Conservation (phyloP, 92 coral and sea anemone species). For the Nematostella vectensis region DNA sequence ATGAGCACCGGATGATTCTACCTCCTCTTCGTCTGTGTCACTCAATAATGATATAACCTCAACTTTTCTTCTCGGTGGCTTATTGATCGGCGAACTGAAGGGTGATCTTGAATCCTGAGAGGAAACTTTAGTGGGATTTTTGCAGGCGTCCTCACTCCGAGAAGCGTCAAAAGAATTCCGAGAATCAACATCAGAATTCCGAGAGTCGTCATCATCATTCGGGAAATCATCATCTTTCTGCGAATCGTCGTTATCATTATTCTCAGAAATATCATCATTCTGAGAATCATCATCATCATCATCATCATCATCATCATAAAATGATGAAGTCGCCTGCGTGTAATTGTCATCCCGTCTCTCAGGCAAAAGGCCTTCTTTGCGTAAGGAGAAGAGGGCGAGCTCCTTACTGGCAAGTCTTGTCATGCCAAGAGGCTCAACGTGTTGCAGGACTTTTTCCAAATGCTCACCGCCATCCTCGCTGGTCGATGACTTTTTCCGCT, state of each 20-base stretch:
- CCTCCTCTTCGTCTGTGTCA: conserved; percentile 8
- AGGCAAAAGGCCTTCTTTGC: conserved; percentile 4
- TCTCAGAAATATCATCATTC: not conserved
- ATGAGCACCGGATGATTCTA: too few species aligned
- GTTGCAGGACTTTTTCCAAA: conserved; percentile 10
- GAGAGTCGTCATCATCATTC: not conserved
- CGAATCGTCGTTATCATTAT: not conserved
- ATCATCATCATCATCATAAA: too few species aligned
- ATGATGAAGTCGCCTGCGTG: too few species aligned
- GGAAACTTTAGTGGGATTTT: not conserved
- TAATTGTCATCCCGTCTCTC: too few species aligned
- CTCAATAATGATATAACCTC: conserved; percentile 14
- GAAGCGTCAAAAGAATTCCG: not conserved
- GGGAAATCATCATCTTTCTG: too few species aligned
- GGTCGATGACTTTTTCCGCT: too few species aligned
- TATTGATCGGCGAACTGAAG: not conserved
- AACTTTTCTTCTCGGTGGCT: not conserved
- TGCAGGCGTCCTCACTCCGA: not conserved
- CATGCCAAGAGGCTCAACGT: conserved; percentile 49
- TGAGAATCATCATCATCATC: not conserved
- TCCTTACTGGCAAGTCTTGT: conserved; percentile 82
- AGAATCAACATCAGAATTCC: not conserved
- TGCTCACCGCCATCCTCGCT: not conserved
- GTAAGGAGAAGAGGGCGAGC: conserved; percentile 13
- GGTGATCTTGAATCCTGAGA: not conserved